phyloP scores from a whole-genome alignment of 2,113 vertebrate genomes.

The Opisthocomus hoazin region DNA sequence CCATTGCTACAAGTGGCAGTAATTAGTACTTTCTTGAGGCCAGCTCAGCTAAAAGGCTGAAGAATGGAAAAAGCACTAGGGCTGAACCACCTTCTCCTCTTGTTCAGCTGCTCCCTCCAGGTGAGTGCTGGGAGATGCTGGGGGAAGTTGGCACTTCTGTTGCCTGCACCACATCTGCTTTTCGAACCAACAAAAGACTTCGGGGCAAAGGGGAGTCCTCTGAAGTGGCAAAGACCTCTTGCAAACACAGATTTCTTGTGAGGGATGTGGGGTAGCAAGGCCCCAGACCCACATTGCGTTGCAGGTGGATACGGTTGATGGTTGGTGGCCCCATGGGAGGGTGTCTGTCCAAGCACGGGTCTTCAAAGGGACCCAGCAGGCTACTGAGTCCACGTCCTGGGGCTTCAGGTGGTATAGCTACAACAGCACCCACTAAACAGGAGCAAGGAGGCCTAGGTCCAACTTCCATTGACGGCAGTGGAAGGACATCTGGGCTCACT shows the following conservation, averaged over 20 bases:
- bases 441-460: background rate
- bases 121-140: background rate
- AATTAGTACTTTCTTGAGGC: conserved; percentile 52
- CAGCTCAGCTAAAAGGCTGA: conserved; percentile 5
- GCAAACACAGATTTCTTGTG: background rate
- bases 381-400: rapidly evolving
- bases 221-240: conserved; percentile 22
- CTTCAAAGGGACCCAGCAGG: background rate
- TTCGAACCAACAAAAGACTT: conserved; percentile 27
- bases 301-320: background rate
- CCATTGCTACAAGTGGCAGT: conserved; percentile 57
- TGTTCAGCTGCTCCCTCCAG: conserved; percentile 36
- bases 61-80: conserved; percentile 30
- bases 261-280: background rate
- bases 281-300: background rate
- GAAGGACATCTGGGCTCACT: background rate
- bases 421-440: background rate
- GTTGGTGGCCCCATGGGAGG: background rate
- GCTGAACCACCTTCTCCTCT: conserved; percentile 29
- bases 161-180: conserved; percentile 24
- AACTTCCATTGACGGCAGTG: background rate
- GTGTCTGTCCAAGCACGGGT: background rate
- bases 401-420: background rate
- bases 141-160: background rate
- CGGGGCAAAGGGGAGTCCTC: background rate